These are phyloP conservation scores for Nothoprocta perdicaria DNA, from an alignment of 2,113 vertebrate species.

Conservation along the genomic window DNA sequence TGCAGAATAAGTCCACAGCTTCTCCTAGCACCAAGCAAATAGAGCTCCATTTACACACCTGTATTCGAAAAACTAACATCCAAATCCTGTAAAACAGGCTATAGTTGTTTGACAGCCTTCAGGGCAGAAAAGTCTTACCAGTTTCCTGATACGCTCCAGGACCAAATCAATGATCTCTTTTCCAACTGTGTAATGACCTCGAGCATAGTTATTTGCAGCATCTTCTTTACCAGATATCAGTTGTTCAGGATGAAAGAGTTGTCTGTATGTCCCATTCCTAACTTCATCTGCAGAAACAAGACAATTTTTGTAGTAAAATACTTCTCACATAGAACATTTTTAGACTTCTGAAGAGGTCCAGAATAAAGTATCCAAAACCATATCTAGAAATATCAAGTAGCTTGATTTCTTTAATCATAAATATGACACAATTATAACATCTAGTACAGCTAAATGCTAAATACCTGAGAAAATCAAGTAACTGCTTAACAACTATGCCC, in stretches of 20 bases:
- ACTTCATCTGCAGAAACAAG: constrained; percentile 80
- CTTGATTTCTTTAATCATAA: neutral
- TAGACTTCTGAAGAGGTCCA: neutral
- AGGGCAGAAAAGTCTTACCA: constrained; percentile 72
- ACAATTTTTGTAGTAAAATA: neutral
- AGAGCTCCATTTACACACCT: neutral
- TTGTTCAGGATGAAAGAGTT: constrained; percentile 88
- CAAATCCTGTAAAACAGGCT: neutral
- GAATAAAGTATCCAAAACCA: neutral
- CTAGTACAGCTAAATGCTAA: neutral
- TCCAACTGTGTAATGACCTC: constrained; percentile 87
- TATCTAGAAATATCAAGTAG: neutral
- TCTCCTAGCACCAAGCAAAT: neutral
- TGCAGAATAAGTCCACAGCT: neutral
- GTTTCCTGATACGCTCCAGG: constrained; percentile 84
- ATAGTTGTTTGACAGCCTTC: neutral
- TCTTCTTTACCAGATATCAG: constrained; percentile 91
- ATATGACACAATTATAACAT: neutral
- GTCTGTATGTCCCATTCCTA: constrained; percentile 79
- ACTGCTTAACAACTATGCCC: neutral
- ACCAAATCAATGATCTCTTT: constrained; percentile 87
- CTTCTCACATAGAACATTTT: neutral
- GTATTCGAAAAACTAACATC: neutral
- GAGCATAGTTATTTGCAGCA: constrained; percentile 89
- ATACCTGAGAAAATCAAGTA: neutral